Conservation (phyloP, 2,888 invertebrate genomes). For the Pheosia gnoma region DNA sequence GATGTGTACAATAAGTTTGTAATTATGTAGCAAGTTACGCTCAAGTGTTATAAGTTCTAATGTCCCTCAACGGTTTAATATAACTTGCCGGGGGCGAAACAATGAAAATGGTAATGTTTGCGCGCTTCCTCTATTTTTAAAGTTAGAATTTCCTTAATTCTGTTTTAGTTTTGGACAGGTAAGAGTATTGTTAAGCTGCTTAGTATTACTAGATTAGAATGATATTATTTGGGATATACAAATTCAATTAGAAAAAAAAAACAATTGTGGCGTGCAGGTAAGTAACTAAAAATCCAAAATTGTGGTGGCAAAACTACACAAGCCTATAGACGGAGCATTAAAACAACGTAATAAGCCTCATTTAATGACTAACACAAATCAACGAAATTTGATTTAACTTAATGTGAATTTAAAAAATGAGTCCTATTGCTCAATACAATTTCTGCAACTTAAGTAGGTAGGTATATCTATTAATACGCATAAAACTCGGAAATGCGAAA, state of each 20-base stretch:
- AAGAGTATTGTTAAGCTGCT: not conserved
- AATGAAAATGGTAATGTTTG: slow-evolving; percentile 77
- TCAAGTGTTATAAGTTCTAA: slow-evolving; percentile 80
- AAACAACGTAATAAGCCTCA: no score
- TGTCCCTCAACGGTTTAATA: slow-evolving; percentile 76
- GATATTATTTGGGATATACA: no score
- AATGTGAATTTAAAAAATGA: slow-evolving; percentile 21
- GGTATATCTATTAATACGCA: slow-evolving; percentile 31
- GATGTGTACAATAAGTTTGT: slow-evolving; percentile 47
- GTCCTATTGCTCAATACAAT: slow-evolving; percentile 21
- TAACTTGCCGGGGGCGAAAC: slow-evolving; percentile 72
- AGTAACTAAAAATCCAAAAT: no score
- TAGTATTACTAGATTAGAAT: no score
- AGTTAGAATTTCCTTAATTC: slow-evolving; percentile 10
- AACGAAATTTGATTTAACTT: slow-evolving; percentile 30
- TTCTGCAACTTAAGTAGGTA: slow-evolving; percentile 8
- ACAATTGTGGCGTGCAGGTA: no score
- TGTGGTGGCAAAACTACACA: no score
- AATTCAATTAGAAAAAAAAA: no score
- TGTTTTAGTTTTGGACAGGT: not conserved
- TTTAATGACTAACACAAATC: slow-evolving; percentile 3
- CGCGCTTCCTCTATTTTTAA: slow-evolving; percentile 67
- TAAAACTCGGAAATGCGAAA: slow-evolving; percentile 43
- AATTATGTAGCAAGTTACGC: slow-evolving; percentile 71
- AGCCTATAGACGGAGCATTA: no score